Conservation (phyloP, 2,797 vertebrate genomes). For the Scyliorhinus canicula region DNA sequence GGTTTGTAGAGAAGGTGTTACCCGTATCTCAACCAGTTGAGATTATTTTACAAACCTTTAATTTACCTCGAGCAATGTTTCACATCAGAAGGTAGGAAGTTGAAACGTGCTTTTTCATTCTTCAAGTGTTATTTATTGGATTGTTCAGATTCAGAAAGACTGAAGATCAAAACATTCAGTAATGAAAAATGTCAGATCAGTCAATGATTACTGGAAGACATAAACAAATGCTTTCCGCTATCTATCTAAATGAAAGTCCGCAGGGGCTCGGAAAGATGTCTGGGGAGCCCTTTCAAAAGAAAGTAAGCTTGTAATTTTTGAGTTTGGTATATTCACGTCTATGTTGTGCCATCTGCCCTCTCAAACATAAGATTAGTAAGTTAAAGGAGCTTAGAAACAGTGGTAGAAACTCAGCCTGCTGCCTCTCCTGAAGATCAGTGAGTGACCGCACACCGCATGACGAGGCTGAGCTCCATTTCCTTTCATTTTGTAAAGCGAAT, state of each 20-base stretch:
- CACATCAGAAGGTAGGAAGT: neutral
- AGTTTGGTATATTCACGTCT: neutral
- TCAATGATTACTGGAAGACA: neutral
- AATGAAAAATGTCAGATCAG: neutral
- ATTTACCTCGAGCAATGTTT: neutral
- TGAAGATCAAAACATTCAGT: neutral
- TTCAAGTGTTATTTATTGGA: neutral
- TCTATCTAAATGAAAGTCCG: neutral
- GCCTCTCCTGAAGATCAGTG: neutral
- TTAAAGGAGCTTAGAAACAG: neutral
- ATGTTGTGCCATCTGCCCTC: neutral
- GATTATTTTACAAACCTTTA: neutral
- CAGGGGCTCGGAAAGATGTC: neutral
- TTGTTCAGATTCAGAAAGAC: neutral
- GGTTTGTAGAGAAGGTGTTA: neutral
- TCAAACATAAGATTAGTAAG: neutral
- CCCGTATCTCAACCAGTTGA: neutral
- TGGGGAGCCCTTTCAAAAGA: neutral
- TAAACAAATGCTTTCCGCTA: neutral
- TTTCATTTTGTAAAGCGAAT: neutral
- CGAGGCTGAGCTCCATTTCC: neutral
- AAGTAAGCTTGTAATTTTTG: neutral
- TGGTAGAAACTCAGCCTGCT: neutral
- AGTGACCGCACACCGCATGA: neutral
- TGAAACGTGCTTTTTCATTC: neutral